Base-by-base conservation (phyloP, 2,113 vertebrate species). In the Pluvialis apricaria region DNA sequence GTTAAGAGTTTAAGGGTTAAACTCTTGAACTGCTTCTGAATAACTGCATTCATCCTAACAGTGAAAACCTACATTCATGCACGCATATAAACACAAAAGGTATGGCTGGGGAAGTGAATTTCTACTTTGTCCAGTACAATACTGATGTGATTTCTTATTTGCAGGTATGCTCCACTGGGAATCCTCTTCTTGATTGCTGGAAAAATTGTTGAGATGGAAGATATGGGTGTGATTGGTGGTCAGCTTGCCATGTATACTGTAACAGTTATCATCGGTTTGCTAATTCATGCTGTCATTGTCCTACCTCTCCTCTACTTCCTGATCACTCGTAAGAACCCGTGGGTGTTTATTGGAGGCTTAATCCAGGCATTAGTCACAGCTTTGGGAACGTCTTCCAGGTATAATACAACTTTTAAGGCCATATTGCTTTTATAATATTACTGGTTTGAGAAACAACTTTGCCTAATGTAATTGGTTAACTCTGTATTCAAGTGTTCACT, bases 181-280 rank as follows among this genome's bases (percentile, higher is more conserved):
- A 99, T 99, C 96, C 98, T 99, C 76, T 99, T 99, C 97, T 94
- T 99, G 86, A 99, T 99, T 66, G 99, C 99, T 75, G 99, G 99
- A 52, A 99, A 99, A 97, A 99, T 99, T 57, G 99, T 99, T 73
- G 99, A 99, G 97, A 99, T 99, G 99, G 99, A 99, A 87, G 99
- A 99, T 87, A 99, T 99, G 98, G 99, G 99, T 8, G 98, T 99
- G 86, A 99, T 99, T 15, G 99, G 99, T 11, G 99, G 99, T 6
- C 99, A 99, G 96, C 98, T 99, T 87, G 99, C 99, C 92, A 99
- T 99, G 99, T 99, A 99, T 61, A 99, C 99, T 5, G 97, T 99
- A 77, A 99, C 99, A 0, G 99, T 99, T 40, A 99, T 99, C 54
- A 98, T 99, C 0, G 99, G 99, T 64, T 96, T 99, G 68, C 95